These are phyloP conservation scores for Phataginus tetradactyla DNA, from an alignment of 2,797 vertebrate genomes.

Conservation along the genomic window DNA sequence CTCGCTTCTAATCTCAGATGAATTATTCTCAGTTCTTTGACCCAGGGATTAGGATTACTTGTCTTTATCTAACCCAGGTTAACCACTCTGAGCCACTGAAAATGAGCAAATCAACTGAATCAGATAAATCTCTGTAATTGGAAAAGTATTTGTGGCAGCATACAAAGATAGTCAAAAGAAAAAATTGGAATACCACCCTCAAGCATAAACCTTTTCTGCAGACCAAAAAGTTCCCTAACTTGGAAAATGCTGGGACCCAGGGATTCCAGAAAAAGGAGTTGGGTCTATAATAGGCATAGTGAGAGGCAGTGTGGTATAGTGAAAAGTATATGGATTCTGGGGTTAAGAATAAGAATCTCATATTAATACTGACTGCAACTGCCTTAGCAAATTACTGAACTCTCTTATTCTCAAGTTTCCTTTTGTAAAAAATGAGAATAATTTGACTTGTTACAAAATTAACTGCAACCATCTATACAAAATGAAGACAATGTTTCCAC, in stretches of 20 bases:
- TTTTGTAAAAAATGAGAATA: neutral
- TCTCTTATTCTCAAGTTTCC: neutral
- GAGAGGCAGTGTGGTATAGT: neutral
- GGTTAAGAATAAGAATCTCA: neutral
- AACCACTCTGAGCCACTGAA: slow-evolving; percentile 1
- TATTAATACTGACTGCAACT: neutral
- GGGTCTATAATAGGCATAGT: neutral
- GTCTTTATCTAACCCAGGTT: slow-evolving; percentile 11
- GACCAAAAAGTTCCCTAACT: neutral
- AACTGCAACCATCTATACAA: neutral
- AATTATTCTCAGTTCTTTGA: slow-evolving; percentile 57
- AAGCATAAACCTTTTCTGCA: neutral
- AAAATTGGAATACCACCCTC: neutral
- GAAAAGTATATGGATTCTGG: neutral
- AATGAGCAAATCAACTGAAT: neutral
- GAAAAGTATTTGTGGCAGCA: neutral
- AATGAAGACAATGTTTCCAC: slow-evolving; percentile 15
- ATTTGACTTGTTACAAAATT: slow-evolving; percentile 44
- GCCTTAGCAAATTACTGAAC: neutral
- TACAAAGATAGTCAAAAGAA: neutral
- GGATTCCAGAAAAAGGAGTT: neutral
- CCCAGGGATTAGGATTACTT: slow-evolving; percentile 29
- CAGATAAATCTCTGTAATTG: neutral
- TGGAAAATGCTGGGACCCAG: neutral
- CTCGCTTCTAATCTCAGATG: neutral